Evolutionary conservation across 2,113 vertebrate species (phyloP).

Genomic region (Bubo blakistoni): DNA sequence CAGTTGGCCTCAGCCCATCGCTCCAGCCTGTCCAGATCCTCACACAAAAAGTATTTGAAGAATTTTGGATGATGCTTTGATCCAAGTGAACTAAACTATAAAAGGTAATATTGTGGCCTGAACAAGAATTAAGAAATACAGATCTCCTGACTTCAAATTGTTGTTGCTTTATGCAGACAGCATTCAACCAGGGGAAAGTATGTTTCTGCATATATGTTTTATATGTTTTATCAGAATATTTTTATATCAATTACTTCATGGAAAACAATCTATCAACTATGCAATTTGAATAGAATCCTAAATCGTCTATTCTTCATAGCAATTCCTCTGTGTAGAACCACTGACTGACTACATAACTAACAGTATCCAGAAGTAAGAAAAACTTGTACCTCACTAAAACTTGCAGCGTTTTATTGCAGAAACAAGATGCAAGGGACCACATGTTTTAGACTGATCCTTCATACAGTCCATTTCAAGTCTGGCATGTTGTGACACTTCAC

Average conservation of each 20-base stretch:
- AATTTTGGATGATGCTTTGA: background rate
- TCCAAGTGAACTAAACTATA: background rate
- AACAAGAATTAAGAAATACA: background rate
- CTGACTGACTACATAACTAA: background rate
- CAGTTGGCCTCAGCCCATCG: too few species aligned
- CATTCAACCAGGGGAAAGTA: accelerated
- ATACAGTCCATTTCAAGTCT: background rate
- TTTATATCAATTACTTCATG: background rate
- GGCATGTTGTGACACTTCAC: background rate
- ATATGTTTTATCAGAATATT: background rate
- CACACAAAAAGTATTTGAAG: background rate
- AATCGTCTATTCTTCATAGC: background rate
- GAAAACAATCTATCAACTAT: background rate
- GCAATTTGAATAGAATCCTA: background rate
- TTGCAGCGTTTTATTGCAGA: background rate
- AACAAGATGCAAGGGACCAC: background rate
- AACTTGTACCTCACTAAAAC: background rate
- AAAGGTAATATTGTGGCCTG: background rate
- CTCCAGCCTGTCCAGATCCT: background rate
- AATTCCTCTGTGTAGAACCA: background rate
- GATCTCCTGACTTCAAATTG: background rate
- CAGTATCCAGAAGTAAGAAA: background rate
- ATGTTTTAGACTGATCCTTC: background rate
- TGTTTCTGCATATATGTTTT: background rate
- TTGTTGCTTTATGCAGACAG: background rate